Evolutionary conservation across 2,797 vertebrate species (phyloP), one percentile per base, ranked within the genome.

Genomic region (Dromococcyx pavoninus): DNA sequence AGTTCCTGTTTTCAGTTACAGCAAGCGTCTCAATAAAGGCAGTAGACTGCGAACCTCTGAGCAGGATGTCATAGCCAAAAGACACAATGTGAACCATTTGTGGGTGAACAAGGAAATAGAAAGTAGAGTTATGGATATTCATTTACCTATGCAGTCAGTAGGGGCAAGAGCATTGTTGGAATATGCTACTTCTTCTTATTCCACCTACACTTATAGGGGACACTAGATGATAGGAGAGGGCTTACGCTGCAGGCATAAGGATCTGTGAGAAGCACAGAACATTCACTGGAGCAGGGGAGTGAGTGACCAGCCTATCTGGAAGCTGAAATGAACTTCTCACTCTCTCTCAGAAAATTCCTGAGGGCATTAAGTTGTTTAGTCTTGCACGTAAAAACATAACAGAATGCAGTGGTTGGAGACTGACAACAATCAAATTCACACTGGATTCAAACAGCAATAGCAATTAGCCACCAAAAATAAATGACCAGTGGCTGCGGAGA

Each of bases 1-100:
- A 95, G 93, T 67, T 95, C 74, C 67, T 83, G 64, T 92, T 94
- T 94, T 91, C 79, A 82, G 62, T 93, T 91, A 76, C 64, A 94
- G 86, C 53, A 65, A 88, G 48, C 48, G 79, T 85, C 88, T 86
- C 41, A 74, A 65, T 71, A 87, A 88, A 72, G 33, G 25, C 79
- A 89, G n/a, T 37, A 85, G 67, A 43, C 80, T 93, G 57, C 16
- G 1, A 82, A 82, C 61, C 57, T 90, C 83, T 80, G 60, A 94
- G 71, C 33, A 57, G 86, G 41, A 85, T 73, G 41, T 16, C 80
- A 64, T 37, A 57, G 37, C 44, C 89, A 77, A 85, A 94, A 94
- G 50, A 74, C 60, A 74, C 86, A 46, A 64, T 67, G 41, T 10
- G 28, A 76, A 10, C 41, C 24, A 54, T 67, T 84, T 44, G 33